Percentiles rank a stretch among this genome's conserved stretches.
phyloP scores from a whole-genome alignment of 2,888 invertebrate genomes.

The Pammene fasciana region DNA sequence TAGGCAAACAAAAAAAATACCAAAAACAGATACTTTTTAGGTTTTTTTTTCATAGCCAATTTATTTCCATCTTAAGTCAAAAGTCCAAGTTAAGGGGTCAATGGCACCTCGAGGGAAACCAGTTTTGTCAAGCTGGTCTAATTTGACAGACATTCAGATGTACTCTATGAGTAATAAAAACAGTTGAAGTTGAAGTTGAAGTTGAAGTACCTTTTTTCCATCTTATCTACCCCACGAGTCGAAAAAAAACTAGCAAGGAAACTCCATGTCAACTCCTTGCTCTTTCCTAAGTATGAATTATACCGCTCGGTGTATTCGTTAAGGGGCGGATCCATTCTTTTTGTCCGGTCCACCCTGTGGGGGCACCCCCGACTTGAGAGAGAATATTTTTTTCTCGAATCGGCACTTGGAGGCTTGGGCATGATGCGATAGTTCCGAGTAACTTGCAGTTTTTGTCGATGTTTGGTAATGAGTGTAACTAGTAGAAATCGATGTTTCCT shows the following conservation, averaged over 20 bases:
- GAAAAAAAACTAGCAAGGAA: constrained; percentile 46
- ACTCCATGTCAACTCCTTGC: constrained; percentile 78
- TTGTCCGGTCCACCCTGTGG: constrained; percentile 75
- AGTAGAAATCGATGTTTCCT: not conserved
- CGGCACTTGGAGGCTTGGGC: constrained; percentile 80
- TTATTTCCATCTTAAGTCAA: no score
- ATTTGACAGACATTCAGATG: no score
- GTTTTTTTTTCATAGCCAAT: no score
- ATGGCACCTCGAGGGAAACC: no score
- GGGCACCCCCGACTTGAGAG: constrained; percentile 74
- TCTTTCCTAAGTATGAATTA: constrained; percentile 83
- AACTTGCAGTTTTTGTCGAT: constrained; percentile 56
- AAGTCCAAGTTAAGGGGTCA: no score
- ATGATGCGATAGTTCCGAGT: constrained; percentile 80
- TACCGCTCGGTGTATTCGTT: constrained; percentile 83
- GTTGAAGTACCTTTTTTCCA: no score
- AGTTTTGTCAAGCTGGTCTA: no score
- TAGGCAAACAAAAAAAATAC: no score
- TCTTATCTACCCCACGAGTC: not conserved
- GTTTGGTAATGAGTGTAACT: constrained; percentile 43
- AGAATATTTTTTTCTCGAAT: constrained; percentile 82
- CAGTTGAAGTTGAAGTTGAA: no score
- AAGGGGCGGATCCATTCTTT: constrained; percentile 83
- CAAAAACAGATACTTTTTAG: no score
- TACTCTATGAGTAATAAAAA: no score